Conservation (phyloP, 2,888 invertebrate genomes). For the Alloscopus bannaensis region DNA sequence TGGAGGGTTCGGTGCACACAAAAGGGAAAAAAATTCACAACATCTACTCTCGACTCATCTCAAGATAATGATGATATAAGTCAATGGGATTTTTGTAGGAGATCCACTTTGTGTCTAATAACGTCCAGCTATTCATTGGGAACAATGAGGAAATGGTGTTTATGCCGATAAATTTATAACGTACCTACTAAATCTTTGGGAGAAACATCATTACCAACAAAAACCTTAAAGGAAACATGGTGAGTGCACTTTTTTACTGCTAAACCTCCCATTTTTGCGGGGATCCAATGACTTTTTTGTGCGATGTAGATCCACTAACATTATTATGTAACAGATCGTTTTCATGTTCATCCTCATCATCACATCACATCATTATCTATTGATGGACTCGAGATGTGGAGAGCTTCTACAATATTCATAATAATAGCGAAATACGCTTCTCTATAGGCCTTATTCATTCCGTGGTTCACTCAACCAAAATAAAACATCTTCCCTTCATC, state of each 20-base stretch:
- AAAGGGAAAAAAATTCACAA: no score
- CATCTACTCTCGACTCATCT: no score
- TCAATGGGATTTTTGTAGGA: no score
- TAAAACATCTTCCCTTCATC: conserved; percentile 40
- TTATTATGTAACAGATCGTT: conserved; percentile 49
- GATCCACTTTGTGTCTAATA: no score
- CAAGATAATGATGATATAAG: no score
- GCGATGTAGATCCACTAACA: not conserved
- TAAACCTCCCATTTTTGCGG: not conserved
- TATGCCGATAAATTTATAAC: conserved; percentile 37
- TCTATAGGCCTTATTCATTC: not conserved
- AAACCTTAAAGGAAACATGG: not conserved
- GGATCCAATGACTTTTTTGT: not conserved
- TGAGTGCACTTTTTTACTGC: no score
- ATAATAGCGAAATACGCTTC: conserved; percentile 1
- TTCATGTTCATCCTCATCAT: conserved; percentile 44
- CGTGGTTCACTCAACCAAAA: not conserved
- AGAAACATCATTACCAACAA: no score
- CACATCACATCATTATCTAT: conserved; percentile 52
- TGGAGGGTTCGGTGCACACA: no score
- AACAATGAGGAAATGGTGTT: conserved; percentile 21
- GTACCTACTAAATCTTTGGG: no score
- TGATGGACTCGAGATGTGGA: conserved; percentile 56
- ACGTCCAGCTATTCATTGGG: not conserved
- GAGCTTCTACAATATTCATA: conserved; percentile 23